Base-by-base conservation (phyloP, 1,140 invertebrate genomes). In the Bombus confusus region DNA sequence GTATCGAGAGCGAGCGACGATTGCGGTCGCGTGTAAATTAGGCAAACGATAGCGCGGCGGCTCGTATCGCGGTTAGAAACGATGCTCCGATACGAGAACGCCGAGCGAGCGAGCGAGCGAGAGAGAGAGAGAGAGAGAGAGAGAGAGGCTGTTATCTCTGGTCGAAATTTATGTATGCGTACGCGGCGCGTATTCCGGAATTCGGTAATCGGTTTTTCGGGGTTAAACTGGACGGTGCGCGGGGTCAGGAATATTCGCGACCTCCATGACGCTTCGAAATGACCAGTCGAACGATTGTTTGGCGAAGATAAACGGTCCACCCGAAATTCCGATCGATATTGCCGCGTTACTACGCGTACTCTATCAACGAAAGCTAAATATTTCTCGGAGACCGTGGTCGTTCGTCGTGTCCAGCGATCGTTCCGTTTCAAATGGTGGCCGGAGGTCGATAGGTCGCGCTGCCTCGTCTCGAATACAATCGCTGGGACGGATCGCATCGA, bases 391-490 rank as follows among this genome's bases (percentile, higher is more conserved):
- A n/a, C n/a, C 3, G 68, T 34, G 22, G 31, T 69, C 66, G 37
- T 69, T 69, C 66, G 37, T 69, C 68, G 34, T 39, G 37, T 39
- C 25, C 15, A 79, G 62, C 74, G 80, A 81, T 79, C 47, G 47
- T 52, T 52, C 18, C 18, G 47, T 52, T 52, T 52, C 18, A 22
- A 52, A 52, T 2, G 47, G 6, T 52, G 18, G 47, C 72, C 34
- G 31, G 83, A 84, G 83, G 84, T 90, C 86, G 88, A 86, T 83
- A 86, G 87, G 80, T 89, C 80, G 52, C 15, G 47, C 4, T 41
- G 34, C 69, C 76, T 57, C 59, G 80, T 57, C 80, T 74, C 31
- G 80, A 12, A 37, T 15, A 62, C 78, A 76, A 83, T 64, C 73
- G 59, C 39, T 59, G 57, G 37, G 41, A 68, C 47, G 86, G 80